These are phyloP conservation scores for Macquaria australasica DNA, from an alignment of 2,113 vertebrate species.

Conservation along the genomic window DNA sequence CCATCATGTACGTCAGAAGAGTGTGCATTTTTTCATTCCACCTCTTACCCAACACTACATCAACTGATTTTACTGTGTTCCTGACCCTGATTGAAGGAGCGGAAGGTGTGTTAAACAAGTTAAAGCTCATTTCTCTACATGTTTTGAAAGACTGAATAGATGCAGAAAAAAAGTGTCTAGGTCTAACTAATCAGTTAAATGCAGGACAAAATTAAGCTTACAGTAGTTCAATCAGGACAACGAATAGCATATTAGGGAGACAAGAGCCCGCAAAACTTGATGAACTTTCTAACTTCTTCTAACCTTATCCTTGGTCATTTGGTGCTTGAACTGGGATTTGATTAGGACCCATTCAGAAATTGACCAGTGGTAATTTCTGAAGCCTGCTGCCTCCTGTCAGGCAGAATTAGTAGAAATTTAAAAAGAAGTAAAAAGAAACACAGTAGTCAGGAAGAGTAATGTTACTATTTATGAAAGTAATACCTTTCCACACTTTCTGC, in stretches of 20 bases:
- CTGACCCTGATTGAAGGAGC: not conserved
- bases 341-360: not conserved
- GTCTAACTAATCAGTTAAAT: not conserved
- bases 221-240: not conserved
- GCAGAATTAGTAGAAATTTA: not conserved
- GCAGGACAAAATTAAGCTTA: not conserved
- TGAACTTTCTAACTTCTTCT: not conserved
- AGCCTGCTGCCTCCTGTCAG: not conserved
- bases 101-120: not conserved
- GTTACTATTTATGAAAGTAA: not conserved
- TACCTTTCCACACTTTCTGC: not conserved
- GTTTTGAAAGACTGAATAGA: slow-evolving; percentile 16
- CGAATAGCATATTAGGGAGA: not conserved
- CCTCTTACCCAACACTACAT: not conserved
- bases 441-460: not conserved
- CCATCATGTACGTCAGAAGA: slow-evolving; percentile 6
- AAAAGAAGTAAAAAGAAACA: not conserved
- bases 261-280: not conserved
- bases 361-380: not conserved
- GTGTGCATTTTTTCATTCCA: slow-evolving; percentile 19
- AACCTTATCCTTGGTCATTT: not conserved
- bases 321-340: not conserved
- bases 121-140: slow-evolving; percentile 11
- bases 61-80: slow-evolving; percentile 18
- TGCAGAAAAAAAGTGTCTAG: not conserved